Percentiles rank a stretch among this genome's conserved stretches.
phyloP scores from a whole-genome alignment of 2,797 vertebrate genomes.

The Centroberyx gerrardi region DNA sequence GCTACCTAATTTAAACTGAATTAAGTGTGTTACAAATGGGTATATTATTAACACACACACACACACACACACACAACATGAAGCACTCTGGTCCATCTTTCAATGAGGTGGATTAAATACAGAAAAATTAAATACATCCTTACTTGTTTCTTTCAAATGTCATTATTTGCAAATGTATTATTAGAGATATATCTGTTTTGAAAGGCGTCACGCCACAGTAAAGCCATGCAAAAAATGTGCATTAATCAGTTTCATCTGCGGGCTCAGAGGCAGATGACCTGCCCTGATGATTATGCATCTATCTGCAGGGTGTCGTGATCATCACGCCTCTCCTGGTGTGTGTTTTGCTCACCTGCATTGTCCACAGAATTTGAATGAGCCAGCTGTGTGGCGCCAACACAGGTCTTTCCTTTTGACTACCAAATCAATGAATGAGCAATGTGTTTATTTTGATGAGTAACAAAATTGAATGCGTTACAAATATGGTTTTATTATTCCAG shows the following conservation, averaged over 20 bases:
- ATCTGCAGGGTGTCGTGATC: constrained; percentile 46
- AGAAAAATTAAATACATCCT: neutral
- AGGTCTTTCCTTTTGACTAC: constrained; percentile 26
- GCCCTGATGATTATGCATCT: constrained; percentile 38
- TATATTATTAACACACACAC: too few relatives aligned
- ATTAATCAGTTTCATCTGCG: constrained; percentile 23
- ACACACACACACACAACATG: neutral
- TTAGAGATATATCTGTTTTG: neutral
- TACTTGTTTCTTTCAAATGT: neutral
- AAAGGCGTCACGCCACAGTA: neutral
- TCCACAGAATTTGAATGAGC: constrained; percentile 58
- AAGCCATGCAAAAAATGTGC: constrained; percentile 4
- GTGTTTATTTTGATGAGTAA: neutral
- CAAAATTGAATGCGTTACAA: neutral
- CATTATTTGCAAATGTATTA: neutral
- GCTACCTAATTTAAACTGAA: neutral
- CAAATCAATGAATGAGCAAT: constrained; percentile 13
- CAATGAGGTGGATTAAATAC: too few relatives aligned
- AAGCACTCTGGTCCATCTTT: neutral
- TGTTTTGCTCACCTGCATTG: constrained; percentile 17
- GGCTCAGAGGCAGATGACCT: constrained; percentile 24
- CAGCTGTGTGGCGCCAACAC: constrained; percentile 2
- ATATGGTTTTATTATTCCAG: neutral
- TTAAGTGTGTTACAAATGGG: too few relatives aligned
- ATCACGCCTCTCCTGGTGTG: constrained; percentile 8